phyloP scores from a whole-genome alignment of 2,113 vertebrate species.

The Scolopax mira region DNA sequence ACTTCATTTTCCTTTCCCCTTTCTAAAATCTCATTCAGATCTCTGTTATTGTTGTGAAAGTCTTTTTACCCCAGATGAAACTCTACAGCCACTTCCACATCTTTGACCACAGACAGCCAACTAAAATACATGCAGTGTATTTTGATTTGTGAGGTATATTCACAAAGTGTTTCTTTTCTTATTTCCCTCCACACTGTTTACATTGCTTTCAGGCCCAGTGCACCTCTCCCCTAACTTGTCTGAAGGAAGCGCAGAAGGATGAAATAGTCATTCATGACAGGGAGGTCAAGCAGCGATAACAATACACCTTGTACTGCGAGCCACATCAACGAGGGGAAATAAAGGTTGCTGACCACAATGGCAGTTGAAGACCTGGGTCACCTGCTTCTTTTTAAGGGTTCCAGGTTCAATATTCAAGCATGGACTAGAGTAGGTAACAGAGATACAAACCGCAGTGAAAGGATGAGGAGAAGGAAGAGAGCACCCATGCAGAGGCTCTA shows the following conservation, averaged over 20 bases:
- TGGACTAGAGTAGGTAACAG: neutral
- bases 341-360: neutral
- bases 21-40: neutral
- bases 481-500: neutral
- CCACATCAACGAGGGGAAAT: neutral
- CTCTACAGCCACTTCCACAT: accelerated
- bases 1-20: accelerated
- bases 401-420: neutral
- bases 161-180: neutral
- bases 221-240: neutral
- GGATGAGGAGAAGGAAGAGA: neutral
- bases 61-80: neutral
- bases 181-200: neutral
- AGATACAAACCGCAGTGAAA: neutral
- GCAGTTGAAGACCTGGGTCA: neutral
- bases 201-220: neutral
- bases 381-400: neutral
- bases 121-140: neutral
- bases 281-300: neutral
- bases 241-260: neutral
- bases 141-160: neutral
- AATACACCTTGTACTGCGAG: too few species aligned
- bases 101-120: neutral
- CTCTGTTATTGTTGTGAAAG: neutral
- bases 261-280: neutral